phyloP scores from a whole-genome alignment of 2,888 invertebrate genomes.

The Mythimna pallens region DNA sequence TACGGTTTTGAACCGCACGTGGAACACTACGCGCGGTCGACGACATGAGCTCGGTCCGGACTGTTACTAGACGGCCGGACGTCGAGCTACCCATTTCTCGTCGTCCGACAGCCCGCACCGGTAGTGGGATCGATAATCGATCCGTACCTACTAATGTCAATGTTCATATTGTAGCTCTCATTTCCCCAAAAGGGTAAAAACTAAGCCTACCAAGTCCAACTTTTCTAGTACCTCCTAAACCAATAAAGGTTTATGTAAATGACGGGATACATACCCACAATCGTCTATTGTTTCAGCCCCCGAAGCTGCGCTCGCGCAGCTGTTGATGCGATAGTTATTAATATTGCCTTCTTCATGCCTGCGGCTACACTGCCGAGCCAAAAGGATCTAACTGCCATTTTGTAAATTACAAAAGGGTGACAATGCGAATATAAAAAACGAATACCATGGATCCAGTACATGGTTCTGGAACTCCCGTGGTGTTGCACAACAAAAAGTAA shows the following conservation, averaged over 20 bases:
- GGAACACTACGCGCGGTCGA: too few species aligned
- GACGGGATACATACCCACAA: constrained; percentile 56
- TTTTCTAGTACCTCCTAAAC: constrained; percentile 13
- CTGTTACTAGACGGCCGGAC: too few species aligned
- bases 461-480: too few species aligned
- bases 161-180: neutral
- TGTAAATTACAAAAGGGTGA: neutral
- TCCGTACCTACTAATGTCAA: neutral
- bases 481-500: too few species aligned
- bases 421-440: too few species aligned
- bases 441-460: too few species aligned
- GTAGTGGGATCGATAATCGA: too few species aligned
- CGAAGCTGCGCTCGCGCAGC: constrained; percentile 58
- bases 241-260: constrained; percentile 44
- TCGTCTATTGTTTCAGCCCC: constrained; percentile 70
- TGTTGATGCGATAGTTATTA: constrained; percentile 67
- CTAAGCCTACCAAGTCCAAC: neutral
- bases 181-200: constrained; percentile 1
- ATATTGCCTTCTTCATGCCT: constrained; percentile 46
- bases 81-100: too few species aligned
- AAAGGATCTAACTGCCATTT: neutral
- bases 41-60: too few species aligned
- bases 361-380: neutral
- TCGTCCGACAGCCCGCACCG: too few species aligned
- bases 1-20: too few species aligned